These are phyloP conservation scores for Pristis pectinata DNA, from an alignment of 2,797 vertebrate species.

Conservation along the genomic window DNA sequence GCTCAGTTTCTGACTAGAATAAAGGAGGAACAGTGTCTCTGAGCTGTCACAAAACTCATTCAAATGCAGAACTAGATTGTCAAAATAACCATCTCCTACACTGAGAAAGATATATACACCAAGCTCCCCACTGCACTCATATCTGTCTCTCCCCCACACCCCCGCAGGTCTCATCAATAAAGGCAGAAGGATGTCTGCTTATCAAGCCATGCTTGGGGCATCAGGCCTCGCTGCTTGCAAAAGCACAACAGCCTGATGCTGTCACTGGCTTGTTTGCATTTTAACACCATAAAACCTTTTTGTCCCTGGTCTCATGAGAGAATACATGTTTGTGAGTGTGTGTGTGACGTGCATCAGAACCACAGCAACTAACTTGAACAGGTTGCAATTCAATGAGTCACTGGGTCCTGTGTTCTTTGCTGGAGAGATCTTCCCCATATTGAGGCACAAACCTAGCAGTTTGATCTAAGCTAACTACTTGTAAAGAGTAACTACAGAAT, in stretches of 20 bases:
- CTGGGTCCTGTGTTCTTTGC: neutral
- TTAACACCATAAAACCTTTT: neutral
- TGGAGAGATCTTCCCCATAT: neutral
- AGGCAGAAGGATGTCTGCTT: neutral
- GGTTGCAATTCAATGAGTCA: neutral
- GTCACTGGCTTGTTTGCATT: slow-evolving; percentile 26
- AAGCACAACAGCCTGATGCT: neutral
- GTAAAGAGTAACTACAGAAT: neutral
- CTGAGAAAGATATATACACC: neutral
- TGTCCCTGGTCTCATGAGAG: too few species aligned
- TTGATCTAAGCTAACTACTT: slow-evolving; percentile 9
- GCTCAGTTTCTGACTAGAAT: neutral
- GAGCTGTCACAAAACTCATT: slow-evolving; percentile 8
- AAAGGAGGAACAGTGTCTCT: neutral
- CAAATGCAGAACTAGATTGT: neutral
- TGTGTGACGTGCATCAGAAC: neutral
- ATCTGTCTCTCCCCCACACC: neutral
- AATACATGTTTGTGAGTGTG: neutral
- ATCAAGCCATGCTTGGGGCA: neutral
- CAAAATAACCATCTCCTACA: slow-evolving; percentile 22
- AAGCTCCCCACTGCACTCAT: neutral
- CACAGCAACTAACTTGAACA: neutral
- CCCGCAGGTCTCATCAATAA: neutral
- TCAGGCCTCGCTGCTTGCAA: neutral
- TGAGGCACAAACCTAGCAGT: neutral